Evolutionary conservation across 2,888 invertebrate species (phyloP).

Genomic region (Muscina levida): DNA sequence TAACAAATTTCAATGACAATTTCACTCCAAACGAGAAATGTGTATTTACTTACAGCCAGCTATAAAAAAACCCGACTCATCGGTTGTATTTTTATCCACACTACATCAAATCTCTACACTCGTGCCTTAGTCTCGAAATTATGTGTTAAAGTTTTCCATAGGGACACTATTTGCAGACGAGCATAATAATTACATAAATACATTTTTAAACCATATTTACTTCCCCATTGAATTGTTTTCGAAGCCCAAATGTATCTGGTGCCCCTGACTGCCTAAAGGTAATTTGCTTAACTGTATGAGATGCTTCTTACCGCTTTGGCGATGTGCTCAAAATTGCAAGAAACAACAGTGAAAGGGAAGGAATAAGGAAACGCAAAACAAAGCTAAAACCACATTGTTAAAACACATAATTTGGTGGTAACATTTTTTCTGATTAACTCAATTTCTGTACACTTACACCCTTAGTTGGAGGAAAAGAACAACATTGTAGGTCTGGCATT

Average conservation of each 20-base stretch:
- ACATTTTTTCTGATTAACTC: constrained; percentile 61
- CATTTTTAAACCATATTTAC: constrained; percentile 24
- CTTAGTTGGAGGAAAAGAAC: constrained; percentile 3
- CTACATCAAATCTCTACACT: background rate
- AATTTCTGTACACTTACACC: constrained; percentile 53
- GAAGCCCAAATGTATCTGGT: constrained; percentile 38
- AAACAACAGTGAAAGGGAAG: background rate
- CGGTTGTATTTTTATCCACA: too few species aligned
- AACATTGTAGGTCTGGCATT: background rate
- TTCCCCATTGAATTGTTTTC: constrained; percentile 44
- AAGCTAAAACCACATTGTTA: constrained; percentile 22
- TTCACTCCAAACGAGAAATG: too few species aligned
- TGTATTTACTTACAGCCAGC: too few species aligned
- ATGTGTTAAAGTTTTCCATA: constrained; percentile 31
- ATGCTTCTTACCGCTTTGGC: constrained; percentile 42
- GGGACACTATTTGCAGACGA: constrained; percentile 27
- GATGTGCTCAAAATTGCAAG: constrained; percentile 31
- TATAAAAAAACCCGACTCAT: too few species aligned
- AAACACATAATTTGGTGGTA: constrained; percentile 59
- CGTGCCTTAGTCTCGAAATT: background rate
- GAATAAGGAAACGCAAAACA: background rate
- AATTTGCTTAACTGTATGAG: constrained; percentile 39
- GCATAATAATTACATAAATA: too few species aligned
- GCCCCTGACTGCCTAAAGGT: constrained; percentile 14
- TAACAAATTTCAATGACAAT: too few species aligned